A percentile compares a stretch with the other conserved stretches of the same genome.
Evolutionary conservation across 2,113 vertebrate species (phyloP).

Genomic region (Columba livia): DNA sequence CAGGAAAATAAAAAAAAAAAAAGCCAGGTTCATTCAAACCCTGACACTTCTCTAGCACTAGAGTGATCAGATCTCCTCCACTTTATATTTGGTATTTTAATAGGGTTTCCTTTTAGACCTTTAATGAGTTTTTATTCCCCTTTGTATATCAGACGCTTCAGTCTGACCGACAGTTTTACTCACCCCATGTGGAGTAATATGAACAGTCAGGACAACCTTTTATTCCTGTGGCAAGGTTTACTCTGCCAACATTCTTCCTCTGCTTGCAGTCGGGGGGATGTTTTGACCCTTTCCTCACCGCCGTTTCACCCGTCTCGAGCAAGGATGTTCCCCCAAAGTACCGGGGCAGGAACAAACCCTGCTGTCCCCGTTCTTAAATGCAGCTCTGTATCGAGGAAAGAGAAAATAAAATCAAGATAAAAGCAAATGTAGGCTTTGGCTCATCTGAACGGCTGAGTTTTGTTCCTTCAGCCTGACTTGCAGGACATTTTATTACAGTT

Average conservation of each 20-base stretch:
- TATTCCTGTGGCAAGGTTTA: slow-evolving; percentile 21
- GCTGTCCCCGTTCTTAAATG: not conserved
- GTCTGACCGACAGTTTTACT: slow-evolving; percentile 44
- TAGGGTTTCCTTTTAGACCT: slow-evolving; percentile 42
- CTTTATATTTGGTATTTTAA: slow-evolving; percentile 48
- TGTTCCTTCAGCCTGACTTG: not conserved
- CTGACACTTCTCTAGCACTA: not conserved
- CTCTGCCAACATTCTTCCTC: slow-evolving; percentile 22
- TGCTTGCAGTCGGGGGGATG: not conserved
- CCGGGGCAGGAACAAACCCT: not conserved
- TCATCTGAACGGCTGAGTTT: not conserved
- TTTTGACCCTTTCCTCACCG: slow-evolving; percentile 38
- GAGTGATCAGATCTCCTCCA: not conserved
- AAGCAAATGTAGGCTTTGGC: not conserved
- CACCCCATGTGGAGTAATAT: slow-evolving; percentile 25
- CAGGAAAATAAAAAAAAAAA: not conserved
- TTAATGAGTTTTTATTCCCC: slow-evolving; percentile 49
- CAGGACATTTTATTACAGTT: not conserved
- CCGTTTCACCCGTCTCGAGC: not conserved
- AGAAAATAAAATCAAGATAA: not conserved
- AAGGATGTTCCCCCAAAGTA: not conserved
- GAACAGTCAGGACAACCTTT: slow-evolving; percentile 14
- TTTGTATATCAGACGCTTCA: slow-evolving; percentile 8
- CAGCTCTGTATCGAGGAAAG: not conserved
- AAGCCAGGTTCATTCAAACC: not conserved